Evolutionary conservation across 1,140 invertebrate genomes (phyloP), one percentile per base, ranked within the genome.

Genomic region (Papilio xuthus): DNA sequence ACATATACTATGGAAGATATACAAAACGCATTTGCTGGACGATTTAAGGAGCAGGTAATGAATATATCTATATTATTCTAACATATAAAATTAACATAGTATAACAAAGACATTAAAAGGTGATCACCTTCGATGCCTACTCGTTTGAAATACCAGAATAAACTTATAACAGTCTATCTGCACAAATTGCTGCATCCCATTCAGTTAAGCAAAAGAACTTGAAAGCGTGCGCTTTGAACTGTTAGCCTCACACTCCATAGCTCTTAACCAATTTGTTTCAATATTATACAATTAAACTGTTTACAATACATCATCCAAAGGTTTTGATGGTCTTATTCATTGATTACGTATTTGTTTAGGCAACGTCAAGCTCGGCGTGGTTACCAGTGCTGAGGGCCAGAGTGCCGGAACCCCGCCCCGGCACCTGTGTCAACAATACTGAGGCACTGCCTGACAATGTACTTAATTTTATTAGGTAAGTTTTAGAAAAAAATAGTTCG

Each of bases 381-480:
- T 85, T 96, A 79, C 96, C 96, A 2, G 96, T 96, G 15, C 89
- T 96, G 47, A 95, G 95, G 70, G 95, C 95, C 26, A 95, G 96
- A 83, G 97, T 98, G 32, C 98, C 97, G 7, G 96, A 96, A 85
- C 97, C 97, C 37, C 94, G 98, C 84, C 98, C 98, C 0, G 97
- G 97, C 78, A 96, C 96, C 78, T 98, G 97, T 93, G 96, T 97
- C 82, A 97, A 98, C 90, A 96, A 97, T 88, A 98, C 97, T 6
- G 96, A 97, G 86, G 96, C 96, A 3, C 91, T 98, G 42, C 96
- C 96, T 50, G 96, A 98, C 92, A 96, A 96, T 60, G 97, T 98
- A 41, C 95, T 98, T 67, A 98, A 98, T 92, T 99, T 99, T 92
- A 98, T 98, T 85, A 96, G 97, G 89, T 95, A 94, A 89, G n/a